Base-by-base conservation (phyloP, 2,888 invertebrate genomes). In the Laspeyria flexula region DNA sequence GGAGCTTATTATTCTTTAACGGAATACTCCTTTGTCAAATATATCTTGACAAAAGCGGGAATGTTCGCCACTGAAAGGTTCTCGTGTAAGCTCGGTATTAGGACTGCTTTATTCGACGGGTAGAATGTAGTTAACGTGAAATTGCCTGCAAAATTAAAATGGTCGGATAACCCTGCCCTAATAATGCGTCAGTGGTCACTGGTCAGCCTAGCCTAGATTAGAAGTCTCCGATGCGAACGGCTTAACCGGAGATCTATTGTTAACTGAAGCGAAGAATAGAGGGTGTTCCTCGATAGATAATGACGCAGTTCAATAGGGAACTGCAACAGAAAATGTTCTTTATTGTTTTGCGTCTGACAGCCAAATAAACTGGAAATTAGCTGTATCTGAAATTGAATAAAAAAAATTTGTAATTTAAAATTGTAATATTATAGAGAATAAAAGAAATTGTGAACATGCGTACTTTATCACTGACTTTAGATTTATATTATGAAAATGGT, bases 241-340 rank as follows among this genome's bases (percentile, higher is more conserved):
- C 65, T 71, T 65, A 72, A 60, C 59, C 53, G 52, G 50, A 55
- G 53, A 60, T 56, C 68, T 60, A 69, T 77, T 73, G 67, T 74
- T 54, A 60, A 61, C 43, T 58, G 54, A 48, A 54, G 50, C 46
- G 64, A 71, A 64, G 49, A 67, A 62, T 53, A 47, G 40, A 54
- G 57, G 44, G 29, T 34, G 18, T 55, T 41, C 41, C 25, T 16
- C 25, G 6, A 18, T 12, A 29, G 41, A 31, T 39, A 62, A 59
- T 49, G 45, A 55, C 49, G 54, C 53, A 31, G 31, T 53, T 40
- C 43, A 50, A 50, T 42, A 50, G 47, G 43, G 23, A 55, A 43
- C 50, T 55, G 41, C 50, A 43, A 48, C 35, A 43, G 47, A 37
- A 42, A 54, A 55, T 44, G 38, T 44, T 47, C 42, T 49, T 63